These are phyloP conservation scores for Chaenogobius annularis DNA, from an alignment of 2,113 vertebrate genomes.

Conservation along the genomic window DNA sequence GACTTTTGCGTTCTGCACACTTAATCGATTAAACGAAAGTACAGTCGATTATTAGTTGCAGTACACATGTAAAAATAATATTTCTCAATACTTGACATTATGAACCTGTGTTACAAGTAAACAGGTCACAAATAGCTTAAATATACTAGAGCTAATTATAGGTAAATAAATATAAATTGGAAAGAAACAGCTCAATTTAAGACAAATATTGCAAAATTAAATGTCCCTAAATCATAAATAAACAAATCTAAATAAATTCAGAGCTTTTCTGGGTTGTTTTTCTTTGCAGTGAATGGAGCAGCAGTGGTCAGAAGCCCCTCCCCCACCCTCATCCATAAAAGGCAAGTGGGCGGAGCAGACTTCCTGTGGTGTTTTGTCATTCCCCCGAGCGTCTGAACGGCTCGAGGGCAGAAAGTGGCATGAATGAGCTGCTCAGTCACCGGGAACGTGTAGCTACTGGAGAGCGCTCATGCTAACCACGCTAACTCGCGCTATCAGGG, in stretches of 20 bases:
- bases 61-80: too few species aligned
- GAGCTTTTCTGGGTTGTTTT: too few species aligned
- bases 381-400: slow-evolving; percentile 6
- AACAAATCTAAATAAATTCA: background rate
- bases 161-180: too few species aligned
- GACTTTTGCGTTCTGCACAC: too few species aligned
- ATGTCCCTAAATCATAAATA: slow-evolving; percentile 2
- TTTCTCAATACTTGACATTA: too few species aligned
- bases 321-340: slow-evolving; percentile 70
- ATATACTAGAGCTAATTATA: too few species aligned
- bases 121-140: too few species aligned
- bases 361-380: slow-evolving; percentile 64
- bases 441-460: slow-evolving; percentile 37
- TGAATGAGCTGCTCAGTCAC: slow-evolving; percentile 35
- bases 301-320: slow-evolving; percentile 30
- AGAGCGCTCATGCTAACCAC: slow-evolving; percentile 17
- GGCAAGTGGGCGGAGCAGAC: slow-evolving; percentile 60
- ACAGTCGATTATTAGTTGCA: too few species aligned
- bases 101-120: too few species aligned
- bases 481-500: slow-evolving; percentile 8
- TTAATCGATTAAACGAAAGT: too few species aligned
- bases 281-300: too few species aligned
- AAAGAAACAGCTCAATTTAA: too few species aligned
- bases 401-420: slow-evolving; percentile 53
- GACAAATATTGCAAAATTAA: slow-evolving; percentile 17